Evolutionary conservation across 2,888 invertebrate genomes (phyloP).

Genomic region (Cheilosia vernalis): DNA sequence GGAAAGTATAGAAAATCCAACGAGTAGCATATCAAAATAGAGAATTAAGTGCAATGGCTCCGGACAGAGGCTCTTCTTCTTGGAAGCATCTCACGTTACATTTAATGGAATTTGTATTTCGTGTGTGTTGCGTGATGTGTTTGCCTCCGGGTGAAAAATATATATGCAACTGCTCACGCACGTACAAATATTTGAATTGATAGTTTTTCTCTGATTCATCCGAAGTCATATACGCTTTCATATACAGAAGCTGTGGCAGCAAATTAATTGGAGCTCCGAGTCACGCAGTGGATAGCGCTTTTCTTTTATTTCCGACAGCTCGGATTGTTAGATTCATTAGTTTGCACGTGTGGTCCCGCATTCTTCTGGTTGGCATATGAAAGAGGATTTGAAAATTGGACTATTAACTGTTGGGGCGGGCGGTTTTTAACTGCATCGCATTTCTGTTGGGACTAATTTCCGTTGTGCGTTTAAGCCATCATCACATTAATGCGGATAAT

Average conservation of each 20-base stretch:
- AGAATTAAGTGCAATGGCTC: constrained; percentile 63
- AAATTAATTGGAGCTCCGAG: constrained; percentile 55
- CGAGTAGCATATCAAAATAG: constrained; percentile 62
- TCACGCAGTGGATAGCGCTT: constrained; percentile 18
- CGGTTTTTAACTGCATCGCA: not conserved
- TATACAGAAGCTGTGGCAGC: constrained; percentile 51
- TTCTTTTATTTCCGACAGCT: constrained; percentile 30
- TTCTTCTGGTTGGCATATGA: constrained; percentile 7
- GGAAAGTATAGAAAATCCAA: constrained; percentile 39
- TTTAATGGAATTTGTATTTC: constrained; percentile 28
- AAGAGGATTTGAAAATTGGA: constrained; percentile 6
- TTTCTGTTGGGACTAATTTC: not conserved
- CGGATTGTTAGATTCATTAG: constrained; percentile 42
- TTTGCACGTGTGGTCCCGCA: constrained; percentile 44
- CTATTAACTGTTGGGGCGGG: not conserved
- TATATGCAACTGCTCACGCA: constrained; percentile 47
- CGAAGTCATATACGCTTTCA: not conserved
- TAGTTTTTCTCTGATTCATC: constrained; percentile 19
- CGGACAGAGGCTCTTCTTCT: constrained; percentile 27
- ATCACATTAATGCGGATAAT: too few species aligned
- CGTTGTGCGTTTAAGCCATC: not conserved
- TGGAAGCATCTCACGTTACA: constrained; percentile 32
- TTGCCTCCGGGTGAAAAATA: constrained; percentile 46
- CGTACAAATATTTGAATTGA: constrained; percentile 55
- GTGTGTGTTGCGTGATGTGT: constrained; percentile 10